Conservation (phyloP, 2,888 invertebrate species). For the Malachius bipustulatus region DNA sequence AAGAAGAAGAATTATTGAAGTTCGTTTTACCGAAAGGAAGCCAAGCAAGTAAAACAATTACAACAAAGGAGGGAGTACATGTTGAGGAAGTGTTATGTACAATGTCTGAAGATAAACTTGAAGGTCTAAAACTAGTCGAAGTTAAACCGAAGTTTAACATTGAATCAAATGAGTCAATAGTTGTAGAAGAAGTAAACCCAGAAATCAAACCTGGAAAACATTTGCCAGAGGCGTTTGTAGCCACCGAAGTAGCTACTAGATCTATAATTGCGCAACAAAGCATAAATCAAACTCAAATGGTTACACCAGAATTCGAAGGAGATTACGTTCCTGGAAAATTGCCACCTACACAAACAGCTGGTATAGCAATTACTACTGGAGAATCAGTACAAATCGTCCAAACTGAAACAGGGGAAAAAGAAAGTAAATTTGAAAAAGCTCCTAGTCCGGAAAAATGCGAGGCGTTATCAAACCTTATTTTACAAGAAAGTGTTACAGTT, state of each 20-base stretch:
- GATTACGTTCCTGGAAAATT: slow-evolving; percentile 44
- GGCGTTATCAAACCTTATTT: slow-evolving; percentile 41
- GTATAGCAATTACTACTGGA: slow-evolving; percentile 44
- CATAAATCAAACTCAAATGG: slow-evolving; percentile 49
- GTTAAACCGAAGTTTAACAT: slow-evolving; percentile 51
- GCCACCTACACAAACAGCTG: slow-evolving; percentile 50
- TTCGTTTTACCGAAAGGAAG: slow-evolving; percentile 38
- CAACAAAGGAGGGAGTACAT: slow-evolving; percentile 50
- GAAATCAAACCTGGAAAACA: slow-evolving; percentile 66
- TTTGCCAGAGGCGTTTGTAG: slow-evolving; percentile 65
- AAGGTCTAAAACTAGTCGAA: slow-evolving; percentile 38
- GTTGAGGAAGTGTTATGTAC: slow-evolving; percentile 52
- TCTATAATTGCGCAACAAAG: slow-evolving; percentile 54
- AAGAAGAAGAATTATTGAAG: slow-evolving; percentile 46
- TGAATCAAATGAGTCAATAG: slow-evolving; percentile 49
- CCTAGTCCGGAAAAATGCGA: slow-evolving; percentile 35
- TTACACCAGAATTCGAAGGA: slow-evolving; percentile 59
- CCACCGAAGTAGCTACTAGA: slow-evolving; percentile 62
- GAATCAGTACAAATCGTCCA: slow-evolving; percentile 48
- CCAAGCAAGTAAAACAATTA: slow-evolving; percentile 44
- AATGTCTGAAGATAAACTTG: slow-evolving; percentile 46
- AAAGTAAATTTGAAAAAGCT: slow-evolving; percentile 42
- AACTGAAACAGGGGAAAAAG: slow-evolving; percentile 52
- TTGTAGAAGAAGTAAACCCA: slow-evolving; percentile 54
- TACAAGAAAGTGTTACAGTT: slow-evolving; percentile 46